These are phyloP conservation scores for Carabus problematicus DNA, from an alignment of 2,888 invertebrate genomes.

Conservation along the genomic window DNA sequence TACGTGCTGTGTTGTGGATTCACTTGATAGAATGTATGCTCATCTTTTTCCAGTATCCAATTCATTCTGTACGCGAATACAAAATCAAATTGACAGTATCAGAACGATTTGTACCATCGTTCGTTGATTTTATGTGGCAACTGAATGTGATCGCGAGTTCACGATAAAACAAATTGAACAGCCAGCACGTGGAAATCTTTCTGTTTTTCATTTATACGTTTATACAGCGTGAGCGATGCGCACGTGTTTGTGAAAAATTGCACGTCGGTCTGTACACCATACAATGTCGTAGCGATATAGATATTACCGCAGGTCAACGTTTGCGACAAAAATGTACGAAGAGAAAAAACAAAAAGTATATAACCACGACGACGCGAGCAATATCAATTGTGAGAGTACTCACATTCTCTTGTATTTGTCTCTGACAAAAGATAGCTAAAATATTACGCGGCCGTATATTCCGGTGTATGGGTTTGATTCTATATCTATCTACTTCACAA, in stretches of 20 bases:
- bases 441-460: slow-evolving; percentile 7
- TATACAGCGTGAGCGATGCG: slow-evolving; percentile 2
- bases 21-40: too few relatives aligned
- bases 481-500: background rate
- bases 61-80: too few relatives aligned
- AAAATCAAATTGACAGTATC: slow-evolving; percentile 4
- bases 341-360: background rate
- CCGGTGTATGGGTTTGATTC: background rate
- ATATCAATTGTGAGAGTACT: slow-evolving; percentile 32
- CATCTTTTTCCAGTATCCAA: too few relatives aligned
- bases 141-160: slow-evolving; percentile 15
- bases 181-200: background rate
- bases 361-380: slow-evolving; percentile 5
- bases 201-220: background rate
- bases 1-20: too few relatives aligned
- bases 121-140: slow-evolving; percentile 23
- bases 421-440: slow-evolving; percentile 25
- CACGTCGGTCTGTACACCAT: slow-evolving; percentile 8
- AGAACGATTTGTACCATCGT: background rate
- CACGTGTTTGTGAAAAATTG: slow-evolving; percentile 17
- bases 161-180: slow-evolving; percentile 14
- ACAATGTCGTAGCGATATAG: slow-evolving; percentile 4
- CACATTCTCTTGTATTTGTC: slow-evolving; percentile 13
- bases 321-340: background rate
- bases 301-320: too few relatives aligned